These are phyloP conservation scores for Solea senegalensis DNA, from an alignment of 2,113 vertebrate species.

Conservation along the genomic window DNA sequence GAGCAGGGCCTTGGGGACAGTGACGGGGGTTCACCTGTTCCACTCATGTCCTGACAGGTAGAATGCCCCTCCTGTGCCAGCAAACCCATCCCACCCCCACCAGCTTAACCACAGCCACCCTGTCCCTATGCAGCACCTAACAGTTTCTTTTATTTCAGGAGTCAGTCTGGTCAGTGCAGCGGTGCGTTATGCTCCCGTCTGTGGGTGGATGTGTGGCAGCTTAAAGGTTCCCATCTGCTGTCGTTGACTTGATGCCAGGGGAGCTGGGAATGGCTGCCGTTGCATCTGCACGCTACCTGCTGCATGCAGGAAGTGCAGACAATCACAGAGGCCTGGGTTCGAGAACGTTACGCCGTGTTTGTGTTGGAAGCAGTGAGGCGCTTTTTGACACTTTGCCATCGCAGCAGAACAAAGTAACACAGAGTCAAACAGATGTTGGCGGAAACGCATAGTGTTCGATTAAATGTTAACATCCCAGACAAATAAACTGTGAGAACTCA, in stretches of 20 bases:
- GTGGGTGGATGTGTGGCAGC: slow-evolving; percentile 58
- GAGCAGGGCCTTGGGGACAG: slow-evolving; percentile 75
- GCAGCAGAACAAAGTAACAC: neutral
- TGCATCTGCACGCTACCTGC: neutral
- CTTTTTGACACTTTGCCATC: slow-evolving; percentile 13
- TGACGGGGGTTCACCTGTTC: slow-evolving; percentile 78
- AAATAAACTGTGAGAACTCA: no score
- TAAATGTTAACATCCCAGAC: no score
- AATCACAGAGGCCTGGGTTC: slow-evolving; percentile 40
- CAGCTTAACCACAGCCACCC: slow-evolving; percentile 36
- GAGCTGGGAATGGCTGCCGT: slow-evolving; percentile 45
- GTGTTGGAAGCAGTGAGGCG: slow-evolving; percentile 26
- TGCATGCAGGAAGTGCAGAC: slow-evolving; percentile 33
- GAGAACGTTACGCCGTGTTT: slow-evolving; percentile 27
- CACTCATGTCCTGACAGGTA: slow-evolving; percentile 81
- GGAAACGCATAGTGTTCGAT: neutral
- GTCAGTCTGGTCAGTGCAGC: slow-evolving; percentile 59
- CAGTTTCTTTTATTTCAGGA: slow-evolving; percentile 49
- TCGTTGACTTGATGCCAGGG: slow-evolving; percentile 74
- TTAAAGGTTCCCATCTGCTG: slow-evolving; percentile 79
- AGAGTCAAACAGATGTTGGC: slow-evolving; percentile 9
- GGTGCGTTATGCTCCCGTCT: slow-evolving; percentile 32
- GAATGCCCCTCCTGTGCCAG: slow-evolving; percentile 23
- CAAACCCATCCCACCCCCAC: slow-evolving; percentile 13
- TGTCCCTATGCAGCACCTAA: slow-evolving; percentile 20